Base-by-base conservation (phyloP, 2,888 invertebrate genomes). In the Drosophila greeni region DNA sequence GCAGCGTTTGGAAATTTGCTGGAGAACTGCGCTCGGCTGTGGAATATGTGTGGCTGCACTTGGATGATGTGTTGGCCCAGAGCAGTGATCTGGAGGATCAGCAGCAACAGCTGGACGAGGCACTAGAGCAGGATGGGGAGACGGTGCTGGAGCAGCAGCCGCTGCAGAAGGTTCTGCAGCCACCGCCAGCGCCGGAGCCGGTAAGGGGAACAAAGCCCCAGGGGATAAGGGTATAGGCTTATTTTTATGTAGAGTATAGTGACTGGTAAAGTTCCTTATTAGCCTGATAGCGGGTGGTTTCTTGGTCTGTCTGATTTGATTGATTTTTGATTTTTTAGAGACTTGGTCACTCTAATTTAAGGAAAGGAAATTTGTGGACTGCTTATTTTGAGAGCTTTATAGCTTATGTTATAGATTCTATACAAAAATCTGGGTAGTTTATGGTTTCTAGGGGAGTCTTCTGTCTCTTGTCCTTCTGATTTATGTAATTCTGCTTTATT, bases 1-100 rank as follows among this genome's bases (percentile, higher is more conserved):
- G 82, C 37, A 75, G 51, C 7, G 57, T 49, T 3, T 81, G 82
- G 81, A 68, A 55, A 12, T 81, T 69, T 57, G 73, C 79, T 8
- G 12, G 16, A 2, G 65, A 84, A 24, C 33, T 79, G 56, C 64
- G 66, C 1, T 36, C 69, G 4, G 71, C 67, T 0, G 78, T 79
- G 5, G 67, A 75, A 20, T n/a, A 70, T 7, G 81, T 70, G 1
- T 70, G 75, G 75, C 16, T 57, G 20, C 78, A 79, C 24, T 40
- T 79, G 43, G 64, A 77, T 42, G 78, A 80, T 52, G 66, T 47
- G 4, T 43, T 39, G 37, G 42, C 37, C 18, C 68, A 66, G 43
- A 36, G 7, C 12, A 29, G 20, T 8, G 60, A 54, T 31, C 7
- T 18, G 16, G 59, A 67, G 3, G 74, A 72, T 26, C 61, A 66